Evolutionary conservation across 2,888 invertebrate species (phyloP), one percentile per base, ranked within the genome.

Genomic region (Polymixis lichenea): DNA sequence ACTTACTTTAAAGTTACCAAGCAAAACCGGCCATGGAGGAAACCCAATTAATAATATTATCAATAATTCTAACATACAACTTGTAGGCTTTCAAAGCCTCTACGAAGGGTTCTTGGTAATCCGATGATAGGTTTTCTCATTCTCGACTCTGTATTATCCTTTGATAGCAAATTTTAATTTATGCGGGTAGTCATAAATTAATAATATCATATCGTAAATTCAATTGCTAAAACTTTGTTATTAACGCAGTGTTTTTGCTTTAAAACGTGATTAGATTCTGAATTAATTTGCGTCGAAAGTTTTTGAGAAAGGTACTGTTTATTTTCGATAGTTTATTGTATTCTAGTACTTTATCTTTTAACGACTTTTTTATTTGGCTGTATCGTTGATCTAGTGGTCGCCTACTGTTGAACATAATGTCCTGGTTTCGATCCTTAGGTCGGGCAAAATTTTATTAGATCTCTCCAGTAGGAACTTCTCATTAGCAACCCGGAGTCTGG

Each of bases 121-220:
- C 90, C 90, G 77, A 77, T 85, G 90, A 88, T 91, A 91, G 91
- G 90, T 90, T 89, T 89, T 88, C 89, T 87, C 85, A 80, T 86
- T 85, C 85, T 79, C 87, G 79, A 76, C 83, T 82, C 86, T 80
- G 82, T 84, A 87, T 89, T 86, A 90, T 88, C 87, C 86, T 88
- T 81, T 77, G 78, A 83, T 81, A 87, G 86, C 80, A 87, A 71
- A 85, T 85, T 90, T 88, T 88, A 91, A 91, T 91, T 85, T 91
- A 91, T 91, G 90, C 90, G 86, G 91, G 91, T 73, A 56, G 61
- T 73, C 78, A 84, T 87, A 84, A 86, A 86, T 86, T 84, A 71
- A 60, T 82, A 76, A 86, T 78, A 82, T 84, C 74, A 78, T 84
- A 84, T 78, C 77, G 61, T 71, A 84, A 86, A 79, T 84, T 83